Evolutionary conservation across 1,140 invertebrate species (phyloP).

Genomic region (Caenorhabditis briggsae): DNA sequence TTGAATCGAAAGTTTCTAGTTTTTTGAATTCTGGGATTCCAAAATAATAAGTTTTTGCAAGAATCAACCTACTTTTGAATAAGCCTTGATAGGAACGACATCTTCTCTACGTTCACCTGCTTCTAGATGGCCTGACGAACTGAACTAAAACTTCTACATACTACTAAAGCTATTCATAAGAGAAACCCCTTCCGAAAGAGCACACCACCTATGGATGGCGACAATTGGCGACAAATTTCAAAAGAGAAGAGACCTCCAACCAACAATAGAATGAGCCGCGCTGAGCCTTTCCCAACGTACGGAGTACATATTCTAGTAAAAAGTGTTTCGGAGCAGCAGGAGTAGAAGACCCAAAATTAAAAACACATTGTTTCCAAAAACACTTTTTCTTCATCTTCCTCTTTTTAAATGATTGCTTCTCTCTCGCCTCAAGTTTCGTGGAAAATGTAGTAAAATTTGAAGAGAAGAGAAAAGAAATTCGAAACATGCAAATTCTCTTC

Average conservation of each 20-base stretch:
- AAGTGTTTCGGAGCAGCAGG: neutral
- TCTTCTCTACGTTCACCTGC: neutral
- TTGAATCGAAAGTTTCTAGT: no score
- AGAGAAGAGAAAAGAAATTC: neutral
- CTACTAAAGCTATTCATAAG: neutral
- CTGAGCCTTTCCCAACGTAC: neutral
- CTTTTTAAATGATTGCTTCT: neutral
- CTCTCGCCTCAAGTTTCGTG: slow-evolving; percentile 11
- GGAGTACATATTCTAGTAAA: slow-evolving; percentile 44
- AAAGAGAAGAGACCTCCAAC: slow-evolving; percentile 17
- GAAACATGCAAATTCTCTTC: slow-evolving; percentile 51
- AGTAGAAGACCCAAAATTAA: slow-evolving; percentile 15
- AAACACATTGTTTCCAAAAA: slow-evolving; percentile 55
- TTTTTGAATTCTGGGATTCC: no score
- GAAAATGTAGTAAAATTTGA: slow-evolving; percentile 2
- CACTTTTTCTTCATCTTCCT: no score
- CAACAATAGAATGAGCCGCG: neutral
- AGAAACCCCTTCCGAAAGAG: neutral
- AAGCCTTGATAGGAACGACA: slow-evolving; percentile 42
- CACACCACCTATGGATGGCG: slow-evolving; percentile 5
- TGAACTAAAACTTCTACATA: neutral
- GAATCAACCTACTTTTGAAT: slow-evolving; percentile 21
- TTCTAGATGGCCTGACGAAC: neutral
- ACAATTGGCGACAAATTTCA: slow-evolving; percentile 36
- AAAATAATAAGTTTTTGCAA: no score